Conservation (phyloP, 2,888 invertebrate species). For the Hypercompe scribonia region DNA sequence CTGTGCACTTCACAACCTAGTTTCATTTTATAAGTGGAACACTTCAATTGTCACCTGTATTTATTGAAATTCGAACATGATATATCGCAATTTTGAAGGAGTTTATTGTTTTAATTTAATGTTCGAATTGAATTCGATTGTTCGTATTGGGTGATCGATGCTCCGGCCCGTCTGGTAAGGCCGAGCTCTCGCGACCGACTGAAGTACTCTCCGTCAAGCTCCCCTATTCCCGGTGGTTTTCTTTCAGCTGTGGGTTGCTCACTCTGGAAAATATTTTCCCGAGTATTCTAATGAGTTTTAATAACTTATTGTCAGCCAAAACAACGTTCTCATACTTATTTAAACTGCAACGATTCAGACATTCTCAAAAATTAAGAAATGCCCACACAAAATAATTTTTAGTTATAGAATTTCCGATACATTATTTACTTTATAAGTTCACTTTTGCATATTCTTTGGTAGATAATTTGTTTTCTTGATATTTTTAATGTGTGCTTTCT, state of each 20-base stretch:
- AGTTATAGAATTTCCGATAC: background rate
- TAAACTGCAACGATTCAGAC: background rate
- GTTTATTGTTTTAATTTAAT: slow-evolving; percentile 40
- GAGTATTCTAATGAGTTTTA: background rate
- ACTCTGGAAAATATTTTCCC: slow-evolving; percentile 53
- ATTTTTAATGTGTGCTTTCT: too few relatives aligned
- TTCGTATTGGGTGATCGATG: slow-evolving; percentile 35
- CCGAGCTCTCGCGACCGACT: slow-evolving; percentile 75
- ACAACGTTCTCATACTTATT: background rate
- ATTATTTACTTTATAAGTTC: too few relatives aligned
- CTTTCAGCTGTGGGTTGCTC: slow-evolving; percentile 68
- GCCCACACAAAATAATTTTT: background rate
- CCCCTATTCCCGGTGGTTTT: slow-evolving; percentile 67
- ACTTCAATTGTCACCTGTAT: slow-evolving; percentile 36
- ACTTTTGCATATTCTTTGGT: too few relatives aligned
- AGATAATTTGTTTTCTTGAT: too few relatives aligned
- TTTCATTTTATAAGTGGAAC: slow-evolving; percentile 56
- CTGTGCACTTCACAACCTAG: slow-evolving; percentile 63
- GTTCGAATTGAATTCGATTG: slow-evolving; percentile 56
- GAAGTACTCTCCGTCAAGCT: slow-evolving; percentile 55
- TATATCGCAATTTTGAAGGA: slow-evolving; percentile 40
- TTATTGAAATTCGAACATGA: slow-evolving; percentile 30
- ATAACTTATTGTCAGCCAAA: background rate
- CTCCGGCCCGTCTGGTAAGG: slow-evolving; percentile 49
- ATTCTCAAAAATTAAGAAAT: background rate